Percentiles rank a stretch among this genome's conserved stretches.
phyloP scores from a whole-genome alignment of 2,797 vertebrate species.

The Pangasius sanitwongsei region DNA sequence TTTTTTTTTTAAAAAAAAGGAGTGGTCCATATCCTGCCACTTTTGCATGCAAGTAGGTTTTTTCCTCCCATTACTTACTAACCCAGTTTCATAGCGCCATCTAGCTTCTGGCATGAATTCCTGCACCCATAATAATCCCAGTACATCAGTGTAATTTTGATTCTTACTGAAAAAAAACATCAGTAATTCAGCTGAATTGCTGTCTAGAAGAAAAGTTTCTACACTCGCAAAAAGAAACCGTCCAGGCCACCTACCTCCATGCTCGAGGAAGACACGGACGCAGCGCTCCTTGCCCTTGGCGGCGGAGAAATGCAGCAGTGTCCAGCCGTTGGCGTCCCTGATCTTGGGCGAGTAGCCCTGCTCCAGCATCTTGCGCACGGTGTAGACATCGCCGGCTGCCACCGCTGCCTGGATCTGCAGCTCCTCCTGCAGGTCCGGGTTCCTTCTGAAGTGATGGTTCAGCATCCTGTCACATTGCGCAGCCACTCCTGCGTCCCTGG shows the following conservation, averaged over 20 bases:
- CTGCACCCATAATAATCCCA: constrained; percentile 4
- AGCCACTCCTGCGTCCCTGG: constrained; percentile 69
- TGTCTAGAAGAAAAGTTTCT: not conserved
- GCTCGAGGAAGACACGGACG: constrained; percentile 95
- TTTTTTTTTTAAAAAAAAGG: too few relatives aligned
- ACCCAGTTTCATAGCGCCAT: constrained; percentile 41
- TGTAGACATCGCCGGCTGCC: constrained; percentile 94
- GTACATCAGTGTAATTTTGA: not conserved
- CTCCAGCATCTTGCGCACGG: constrained; percentile 95
- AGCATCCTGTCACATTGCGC: constrained; percentile 93
- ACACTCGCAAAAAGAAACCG: not conserved
- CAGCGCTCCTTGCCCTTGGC: constrained; percentile 97
- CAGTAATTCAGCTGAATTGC: not conserved
- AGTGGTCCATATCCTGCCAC: not conserved
- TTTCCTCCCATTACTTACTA: too few relatives aligned
- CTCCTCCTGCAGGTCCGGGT: constrained; percentile 97
- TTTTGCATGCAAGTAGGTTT: not conserved
- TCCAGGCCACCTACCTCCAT: constrained; percentile 82
- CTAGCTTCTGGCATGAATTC: constrained; percentile 32
- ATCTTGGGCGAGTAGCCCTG: constrained; percentile 96
- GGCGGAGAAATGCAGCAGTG: constrained; percentile 95
- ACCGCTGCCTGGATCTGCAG: constrained; percentile 98
- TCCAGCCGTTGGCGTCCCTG: constrained; percentile 97
- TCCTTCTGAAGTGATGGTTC: constrained; percentile 98
- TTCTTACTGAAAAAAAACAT: too few relatives aligned